Percentiles rank a stretch among this genome's conserved stretches.
phyloP scores from a whole-genome alignment of 2,113 vertebrate species.

The Misgurnus mizolepis region DNA sequence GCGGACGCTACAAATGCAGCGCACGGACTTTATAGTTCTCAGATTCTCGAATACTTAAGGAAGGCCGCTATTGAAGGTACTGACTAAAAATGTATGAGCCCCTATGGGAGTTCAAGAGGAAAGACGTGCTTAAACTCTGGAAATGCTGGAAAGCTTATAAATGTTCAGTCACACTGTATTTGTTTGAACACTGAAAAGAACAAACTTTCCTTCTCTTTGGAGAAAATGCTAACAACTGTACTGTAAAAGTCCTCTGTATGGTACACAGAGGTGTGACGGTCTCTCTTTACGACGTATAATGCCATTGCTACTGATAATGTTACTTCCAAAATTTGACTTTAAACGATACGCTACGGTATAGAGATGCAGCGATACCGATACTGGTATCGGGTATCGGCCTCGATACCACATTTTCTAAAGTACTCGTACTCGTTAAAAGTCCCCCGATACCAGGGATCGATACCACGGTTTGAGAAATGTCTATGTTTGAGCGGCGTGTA shows the following conservation, averaged over 20 bases:
- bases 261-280: slow-evolving; percentile 34
- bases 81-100: slow-evolving; percentile 7
- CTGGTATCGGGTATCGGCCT: no score
- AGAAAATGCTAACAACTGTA: slow-evolving; percentile 22
- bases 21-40: slow-evolving; percentile 20
- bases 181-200: slow-evolving; percentile 82
- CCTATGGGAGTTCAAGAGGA: slow-evolving; percentile 21
- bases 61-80: background rate
- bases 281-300: slow-evolving; percentile 44
- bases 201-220: slow-evolving; percentile 18
- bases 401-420: no score
- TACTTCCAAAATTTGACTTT: slow-evolving; percentile 33
- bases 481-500: no score
- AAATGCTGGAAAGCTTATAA: slow-evolving; percentile 62
- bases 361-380: no score
- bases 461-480: no score
- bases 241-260: slow-evolving; percentile 69
- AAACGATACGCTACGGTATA: slow-evolving; percentile 6
- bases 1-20: slow-evolving; percentile 3
- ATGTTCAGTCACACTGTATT: slow-evolving; percentile 88
- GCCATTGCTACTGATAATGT: slow-evolving; percentile 77
- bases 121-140: slow-evolving; percentile 25
- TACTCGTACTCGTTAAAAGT: no score
- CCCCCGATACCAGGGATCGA: no score
- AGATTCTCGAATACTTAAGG: slow-evolving; percentile 13